Evolutionary conservation across 2,888 invertebrate species (phyloP).

Genomic region (Microctonus hyperodae): DNA sequence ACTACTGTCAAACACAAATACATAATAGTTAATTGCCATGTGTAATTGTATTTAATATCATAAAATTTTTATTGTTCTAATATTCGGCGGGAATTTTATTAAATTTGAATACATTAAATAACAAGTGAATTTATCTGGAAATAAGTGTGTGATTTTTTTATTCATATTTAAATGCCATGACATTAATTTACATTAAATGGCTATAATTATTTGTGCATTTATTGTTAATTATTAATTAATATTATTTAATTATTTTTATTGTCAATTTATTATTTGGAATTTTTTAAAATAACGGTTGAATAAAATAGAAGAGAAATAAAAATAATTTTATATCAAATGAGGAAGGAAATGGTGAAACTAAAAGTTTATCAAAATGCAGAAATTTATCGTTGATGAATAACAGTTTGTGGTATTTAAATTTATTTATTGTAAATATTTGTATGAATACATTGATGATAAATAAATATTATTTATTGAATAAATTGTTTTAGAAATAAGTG

Average conservation of each 20-base stretch:
- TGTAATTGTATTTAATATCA: neutral
- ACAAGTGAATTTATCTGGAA: no score
- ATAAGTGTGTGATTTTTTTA: no score
- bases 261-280: neutral
- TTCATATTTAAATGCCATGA: no score
- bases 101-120: neutral
- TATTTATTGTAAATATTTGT: neutral
- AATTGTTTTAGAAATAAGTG: neutral
- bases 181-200: no score
- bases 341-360: constrained; percentile 3
- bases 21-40: no score
- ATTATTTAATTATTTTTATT: no score
- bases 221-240: no score
- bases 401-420: neutral
- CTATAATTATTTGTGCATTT: no score
- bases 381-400: neutral
- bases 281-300: neutral
- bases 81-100: neutral
- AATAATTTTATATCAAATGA: constrained; percentile 1
- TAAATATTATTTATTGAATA: neutral
- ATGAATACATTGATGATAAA: neutral
- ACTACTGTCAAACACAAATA: no score
- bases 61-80: neutral
- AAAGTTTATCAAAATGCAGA: neutral
- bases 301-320: neutral